Conservation (phyloP, 1,140 invertebrate genomes). For the Microplitis mediator region DNA sequence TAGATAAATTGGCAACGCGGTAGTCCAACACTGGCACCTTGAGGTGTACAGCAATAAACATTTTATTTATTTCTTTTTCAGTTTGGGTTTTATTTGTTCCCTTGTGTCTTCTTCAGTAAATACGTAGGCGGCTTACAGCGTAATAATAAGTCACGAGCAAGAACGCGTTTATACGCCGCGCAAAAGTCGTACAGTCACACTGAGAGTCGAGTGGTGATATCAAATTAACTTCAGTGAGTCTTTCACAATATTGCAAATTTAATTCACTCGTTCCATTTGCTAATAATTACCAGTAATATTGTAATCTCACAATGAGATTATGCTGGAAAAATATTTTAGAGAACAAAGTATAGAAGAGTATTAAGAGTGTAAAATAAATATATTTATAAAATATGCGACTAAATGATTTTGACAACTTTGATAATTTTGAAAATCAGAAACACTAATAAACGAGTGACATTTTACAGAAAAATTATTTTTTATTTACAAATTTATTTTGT, state of each 20-base stretch:
- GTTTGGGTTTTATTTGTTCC: background rate
- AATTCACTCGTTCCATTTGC: background rate
- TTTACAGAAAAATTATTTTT: no score
- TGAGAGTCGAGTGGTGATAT: background rate
- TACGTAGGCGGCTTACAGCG: slow-evolving; percentile 30
- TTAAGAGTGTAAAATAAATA: no score
- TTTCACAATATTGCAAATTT: slow-evolving; percentile 3
- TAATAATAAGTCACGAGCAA: slow-evolving; percentile 22
- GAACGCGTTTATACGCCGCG: background rate
- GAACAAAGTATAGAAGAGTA: no score
- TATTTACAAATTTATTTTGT: no score
- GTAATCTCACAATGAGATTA: background rate
- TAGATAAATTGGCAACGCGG: no score
- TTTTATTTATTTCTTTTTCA: no score
- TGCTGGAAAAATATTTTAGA: background rate
- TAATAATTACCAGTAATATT: background rate
- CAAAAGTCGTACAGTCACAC: background rate
- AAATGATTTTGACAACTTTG: no score
- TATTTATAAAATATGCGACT: no score
- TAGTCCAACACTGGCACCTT: no score
- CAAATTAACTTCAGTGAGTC: slow-evolving; percentile 21
- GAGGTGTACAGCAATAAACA: no score
- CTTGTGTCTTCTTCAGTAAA: slow-evolving; percentile 18
- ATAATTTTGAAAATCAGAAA: no score
- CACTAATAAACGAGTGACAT: no score